phyloP scores from a whole-genome alignment of 1,140 invertebrate genomes.

The Drosophila sturtevanti region DNA sequence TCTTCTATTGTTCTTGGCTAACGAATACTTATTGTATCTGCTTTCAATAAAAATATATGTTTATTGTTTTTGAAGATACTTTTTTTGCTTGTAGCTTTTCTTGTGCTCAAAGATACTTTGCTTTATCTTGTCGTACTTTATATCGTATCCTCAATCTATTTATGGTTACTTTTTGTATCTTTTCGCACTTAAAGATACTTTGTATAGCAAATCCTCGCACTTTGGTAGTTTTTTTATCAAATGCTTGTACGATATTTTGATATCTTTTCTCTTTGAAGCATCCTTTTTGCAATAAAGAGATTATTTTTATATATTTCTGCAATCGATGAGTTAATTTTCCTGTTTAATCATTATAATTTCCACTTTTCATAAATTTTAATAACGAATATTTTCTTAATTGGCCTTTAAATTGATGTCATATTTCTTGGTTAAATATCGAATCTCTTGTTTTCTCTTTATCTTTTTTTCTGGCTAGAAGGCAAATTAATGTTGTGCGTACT shows the following conservation, averaged over 20 bases:
- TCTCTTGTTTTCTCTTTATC: background rate
- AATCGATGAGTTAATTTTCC: no score
- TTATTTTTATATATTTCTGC: background rate
- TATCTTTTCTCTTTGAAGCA: no score
- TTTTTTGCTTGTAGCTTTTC: background rate
- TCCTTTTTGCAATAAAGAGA: no score
- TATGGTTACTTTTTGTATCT: no score
- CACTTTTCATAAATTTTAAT: background rate
- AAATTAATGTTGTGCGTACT: constrained; percentile 56
- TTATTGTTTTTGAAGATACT: background rate
- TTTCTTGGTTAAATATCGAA: background rate
- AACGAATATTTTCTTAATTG: background rate
- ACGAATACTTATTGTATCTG: background rate
- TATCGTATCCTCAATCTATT: no score
- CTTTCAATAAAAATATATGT: background rate
- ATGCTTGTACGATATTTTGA: no score
- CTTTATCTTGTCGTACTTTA: no score
- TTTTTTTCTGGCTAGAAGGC: constrained; percentile 15
- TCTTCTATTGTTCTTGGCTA: background rate
- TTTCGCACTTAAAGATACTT: no score
- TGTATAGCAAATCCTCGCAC: no score
- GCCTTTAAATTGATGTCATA: background rate
- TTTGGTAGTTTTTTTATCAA: no score
- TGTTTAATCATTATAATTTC: no score
- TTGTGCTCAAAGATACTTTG: no score